Conservation (phyloP, 2,888 invertebrate species). For the Sesamia inferens region DNA sequence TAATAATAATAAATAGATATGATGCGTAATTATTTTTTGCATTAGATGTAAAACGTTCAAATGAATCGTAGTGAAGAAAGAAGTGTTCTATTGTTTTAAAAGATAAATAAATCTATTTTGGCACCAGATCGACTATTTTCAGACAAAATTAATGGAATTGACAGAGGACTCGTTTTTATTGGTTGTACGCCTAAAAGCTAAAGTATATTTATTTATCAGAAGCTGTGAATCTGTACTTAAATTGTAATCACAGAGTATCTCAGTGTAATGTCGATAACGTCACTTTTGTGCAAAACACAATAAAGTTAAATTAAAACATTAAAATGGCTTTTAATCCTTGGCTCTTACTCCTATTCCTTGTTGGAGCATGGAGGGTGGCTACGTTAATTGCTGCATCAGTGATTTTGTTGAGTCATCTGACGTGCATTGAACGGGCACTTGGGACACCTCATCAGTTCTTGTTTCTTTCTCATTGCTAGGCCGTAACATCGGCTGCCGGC, state of each 20-base stretch:
- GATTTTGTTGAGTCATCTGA: background rate
- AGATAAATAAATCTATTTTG: conserved; percentile 77
- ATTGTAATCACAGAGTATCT: conserved; percentile 85
- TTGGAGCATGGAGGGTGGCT: background rate
- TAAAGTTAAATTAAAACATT: conserved; percentile 76
- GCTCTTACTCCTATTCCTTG: background rate
- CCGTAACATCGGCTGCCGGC: too few species aligned
- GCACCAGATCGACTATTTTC: conserved; percentile 77
- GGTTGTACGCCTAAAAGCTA: conserved; percentile 71
- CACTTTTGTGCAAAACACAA: conserved; percentile 88
- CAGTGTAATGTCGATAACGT: conserved; percentile 85
- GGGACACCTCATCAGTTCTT: background rate
- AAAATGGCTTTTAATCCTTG: conserved; percentile 52
- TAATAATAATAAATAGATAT: conserved; percentile 62
- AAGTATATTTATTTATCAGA: conserved; percentile 83
- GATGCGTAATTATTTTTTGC: conserved; percentile 53
- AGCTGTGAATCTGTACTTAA: conserved; percentile 90
- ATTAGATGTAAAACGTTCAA: conserved; percentile 62
- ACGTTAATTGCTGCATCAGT: background rate
- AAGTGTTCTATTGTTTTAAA: conserved; percentile 63
- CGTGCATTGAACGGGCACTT: background rate
- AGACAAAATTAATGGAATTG: conserved; percentile 80
- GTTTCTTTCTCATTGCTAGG: too few species aligned
- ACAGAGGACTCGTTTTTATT: conserved; percentile 69
- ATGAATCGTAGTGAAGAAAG: conserved; percentile 49